Conservation (phyloP, 2,797 vertebrate genomes). For the Erpetoichthys calabaricus region DNA sequence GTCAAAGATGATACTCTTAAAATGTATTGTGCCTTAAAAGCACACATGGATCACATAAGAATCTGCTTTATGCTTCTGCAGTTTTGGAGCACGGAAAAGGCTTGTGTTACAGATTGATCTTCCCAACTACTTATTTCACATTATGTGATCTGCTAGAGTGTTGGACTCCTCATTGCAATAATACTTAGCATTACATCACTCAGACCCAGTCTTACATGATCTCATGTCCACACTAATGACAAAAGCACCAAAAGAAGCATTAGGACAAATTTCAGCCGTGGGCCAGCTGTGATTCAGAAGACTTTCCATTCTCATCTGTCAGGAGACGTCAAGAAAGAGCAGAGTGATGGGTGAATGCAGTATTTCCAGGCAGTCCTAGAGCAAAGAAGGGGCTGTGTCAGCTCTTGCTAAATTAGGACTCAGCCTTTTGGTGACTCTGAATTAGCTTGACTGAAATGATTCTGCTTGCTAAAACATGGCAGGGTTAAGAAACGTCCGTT, state of each 20-base stretch:
- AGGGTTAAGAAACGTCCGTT: background rate
- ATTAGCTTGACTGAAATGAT: constrained; percentile 6
- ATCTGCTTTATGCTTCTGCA: too few species aligned
- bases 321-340: constrained; percentile 13
- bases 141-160: constrained; percentile 7
- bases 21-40: too few species aligned
- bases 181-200: constrained; percentile 23
- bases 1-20: too few species aligned
- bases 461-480: constrained; percentile 2
- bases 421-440: constrained; percentile 11
- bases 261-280: constrained; percentile 21
- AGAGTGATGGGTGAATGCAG: constrained; percentile 11
- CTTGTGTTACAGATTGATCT: too few species aligned
- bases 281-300: constrained; percentile 18
- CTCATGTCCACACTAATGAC: constrained; percentile 22
- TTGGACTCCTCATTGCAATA: constrained; percentile 25
- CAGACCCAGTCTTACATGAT: constrained; percentile 14
- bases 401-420: constrained; percentile 7
- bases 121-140: too few species aligned
- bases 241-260: constrained; percentile 14
- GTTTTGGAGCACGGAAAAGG: too few species aligned
- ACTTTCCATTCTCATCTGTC: constrained; percentile 19
- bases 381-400: constrained; percentile 2
- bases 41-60: too few species aligned
- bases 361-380: constrained; percentile 15